Evolutionary conservation across 2,797 vertebrate genomes (phyloP).

Genomic region (Pangasius sanitwongsei): DNA sequence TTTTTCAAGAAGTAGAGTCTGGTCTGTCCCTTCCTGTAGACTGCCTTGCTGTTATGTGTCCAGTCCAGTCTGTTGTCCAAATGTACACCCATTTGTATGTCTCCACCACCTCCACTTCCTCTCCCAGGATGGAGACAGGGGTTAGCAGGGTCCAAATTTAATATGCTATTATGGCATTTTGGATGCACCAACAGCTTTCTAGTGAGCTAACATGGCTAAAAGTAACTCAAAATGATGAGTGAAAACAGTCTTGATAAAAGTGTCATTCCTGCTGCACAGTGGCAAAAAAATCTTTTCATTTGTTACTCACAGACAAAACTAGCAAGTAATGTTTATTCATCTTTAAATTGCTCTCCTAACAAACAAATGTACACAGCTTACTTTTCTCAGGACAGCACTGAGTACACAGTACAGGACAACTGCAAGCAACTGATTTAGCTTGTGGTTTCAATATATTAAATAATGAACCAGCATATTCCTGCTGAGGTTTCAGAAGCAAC

Average conservation of each 20-base stretch:
- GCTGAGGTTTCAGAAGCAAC: background rate
- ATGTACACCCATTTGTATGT: background rate
- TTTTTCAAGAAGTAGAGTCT: background rate
- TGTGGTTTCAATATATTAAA: background rate
- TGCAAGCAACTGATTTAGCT: background rate
- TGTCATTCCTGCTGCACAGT: background rate
- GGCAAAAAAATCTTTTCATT: background rate
- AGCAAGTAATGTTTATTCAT: background rate
- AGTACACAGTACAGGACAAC: background rate
- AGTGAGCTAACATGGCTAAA: background rate
- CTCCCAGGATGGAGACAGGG: background rate
- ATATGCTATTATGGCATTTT: background rate
- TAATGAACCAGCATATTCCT: background rate
- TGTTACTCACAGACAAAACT: background rate
- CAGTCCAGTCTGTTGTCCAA: background rate
- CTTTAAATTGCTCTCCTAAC: background rate
- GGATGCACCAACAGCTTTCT: background rate
- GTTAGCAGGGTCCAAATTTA: background rate
- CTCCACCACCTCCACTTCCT: background rate
- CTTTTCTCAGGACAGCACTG: background rate
- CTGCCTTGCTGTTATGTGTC: background rate
- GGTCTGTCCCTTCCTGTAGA: background rate
- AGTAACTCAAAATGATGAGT: background rate
- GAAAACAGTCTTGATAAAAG: background rate
- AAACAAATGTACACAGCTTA: background rate